These are phyloP conservation scores for Sceliomorpha sp. DNA, from an alignment of 2,888 invertebrate genomes.

Conservation along the genomic window DNA sequence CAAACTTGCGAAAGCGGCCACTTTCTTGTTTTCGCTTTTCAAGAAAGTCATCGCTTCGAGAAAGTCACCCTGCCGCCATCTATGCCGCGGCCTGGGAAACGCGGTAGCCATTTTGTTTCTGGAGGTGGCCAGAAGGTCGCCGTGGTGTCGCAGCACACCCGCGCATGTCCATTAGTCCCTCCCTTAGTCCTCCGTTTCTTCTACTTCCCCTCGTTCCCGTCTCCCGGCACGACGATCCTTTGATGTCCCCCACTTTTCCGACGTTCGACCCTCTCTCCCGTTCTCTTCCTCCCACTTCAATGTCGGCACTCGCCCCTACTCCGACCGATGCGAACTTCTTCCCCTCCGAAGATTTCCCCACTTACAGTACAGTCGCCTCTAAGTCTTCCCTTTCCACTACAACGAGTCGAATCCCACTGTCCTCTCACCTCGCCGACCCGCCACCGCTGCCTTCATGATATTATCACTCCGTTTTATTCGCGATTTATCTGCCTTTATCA, in stretches of 20 bases:
- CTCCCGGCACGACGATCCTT: conserved; percentile 46
- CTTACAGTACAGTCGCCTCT: conserved; percentile 23
- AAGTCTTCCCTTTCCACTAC: conserved; percentile 27
- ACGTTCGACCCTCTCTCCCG: conserved; percentile 55
- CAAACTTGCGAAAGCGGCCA: conserved; percentile 10
- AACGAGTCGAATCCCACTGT: conserved; percentile 48
- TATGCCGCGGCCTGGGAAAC: conserved; percentile 68
- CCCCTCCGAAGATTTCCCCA: conserved; percentile 26
- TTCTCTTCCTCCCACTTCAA: conserved; percentile 32
- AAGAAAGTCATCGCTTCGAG: conserved; percentile 11
- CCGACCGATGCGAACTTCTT: conserved; percentile 18
- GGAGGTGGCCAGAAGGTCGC: conserved; percentile 81
- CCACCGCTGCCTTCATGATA: conserved; percentile 67
- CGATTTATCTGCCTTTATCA: conserved; percentile 78
- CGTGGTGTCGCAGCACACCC: conserved; percentile 80
- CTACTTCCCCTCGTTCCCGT: conserved; percentile 58
- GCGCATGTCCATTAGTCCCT: conserved; percentile 82
- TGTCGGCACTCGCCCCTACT: conserved; percentile 23
- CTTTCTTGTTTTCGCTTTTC: conserved; percentile 28
- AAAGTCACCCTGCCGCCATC: conserved; percentile 77
- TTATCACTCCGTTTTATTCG: conserved; percentile 77
- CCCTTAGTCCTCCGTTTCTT: conserved; percentile 71
- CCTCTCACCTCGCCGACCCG: conserved; percentile 59
- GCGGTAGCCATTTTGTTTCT: conserved; percentile 84
- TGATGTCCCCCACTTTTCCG: conserved; percentile 47